Conservation (phyloP, 2,888 invertebrate species). For the Harpagoxenus sublaevis region DNA sequence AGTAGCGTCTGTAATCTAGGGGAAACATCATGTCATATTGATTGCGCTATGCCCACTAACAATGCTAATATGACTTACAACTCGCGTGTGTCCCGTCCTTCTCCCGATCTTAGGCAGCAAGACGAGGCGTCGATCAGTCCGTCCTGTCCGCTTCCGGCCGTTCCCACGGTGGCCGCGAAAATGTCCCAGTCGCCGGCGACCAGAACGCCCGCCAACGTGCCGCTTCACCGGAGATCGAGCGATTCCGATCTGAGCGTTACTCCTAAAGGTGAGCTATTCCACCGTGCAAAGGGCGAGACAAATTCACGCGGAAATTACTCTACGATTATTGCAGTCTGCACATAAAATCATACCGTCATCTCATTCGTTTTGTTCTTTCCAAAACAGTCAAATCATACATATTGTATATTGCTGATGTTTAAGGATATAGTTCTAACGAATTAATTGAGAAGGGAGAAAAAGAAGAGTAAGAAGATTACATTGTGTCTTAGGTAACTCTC, state of each 20-base stretch:
- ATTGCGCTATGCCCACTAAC: constrained; percentile 80
- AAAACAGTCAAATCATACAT: too few relatives aligned
- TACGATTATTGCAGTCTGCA: background rate
- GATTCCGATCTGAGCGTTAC: constrained; percentile 97
- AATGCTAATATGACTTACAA: constrained; percentile 83
- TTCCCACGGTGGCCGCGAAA: constrained; percentile 87
- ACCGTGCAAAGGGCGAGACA: background rate
- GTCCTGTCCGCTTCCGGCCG: constrained; percentile 70
- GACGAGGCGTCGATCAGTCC: constrained; percentile 83
- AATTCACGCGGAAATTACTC: background rate
- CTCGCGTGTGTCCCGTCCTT: constrained; percentile 85
- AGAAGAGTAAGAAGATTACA: background rate
- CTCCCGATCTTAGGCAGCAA: constrained; percentile 83
- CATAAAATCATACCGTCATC: background rate
- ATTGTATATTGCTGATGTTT: background rate
- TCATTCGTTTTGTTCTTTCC: too few relatives aligned
- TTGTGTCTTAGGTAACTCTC: constrained; percentile 90
- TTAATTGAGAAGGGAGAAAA: background rate
- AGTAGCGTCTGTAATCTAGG: constrained; percentile 70
- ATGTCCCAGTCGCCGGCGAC: constrained; percentile 88
- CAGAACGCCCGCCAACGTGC: constrained; percentile 84
- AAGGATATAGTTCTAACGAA: background rate
- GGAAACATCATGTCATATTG: constrained; percentile 63
- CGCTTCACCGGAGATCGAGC: constrained; percentile 93
- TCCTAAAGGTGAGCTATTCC: constrained; percentile 92